Evolutionary conservation across 2,113 vertebrate species (phyloP), one percentile per base, ranked within the genome.

Genomic region (Myxocyprinus asiaticus): DNA sequence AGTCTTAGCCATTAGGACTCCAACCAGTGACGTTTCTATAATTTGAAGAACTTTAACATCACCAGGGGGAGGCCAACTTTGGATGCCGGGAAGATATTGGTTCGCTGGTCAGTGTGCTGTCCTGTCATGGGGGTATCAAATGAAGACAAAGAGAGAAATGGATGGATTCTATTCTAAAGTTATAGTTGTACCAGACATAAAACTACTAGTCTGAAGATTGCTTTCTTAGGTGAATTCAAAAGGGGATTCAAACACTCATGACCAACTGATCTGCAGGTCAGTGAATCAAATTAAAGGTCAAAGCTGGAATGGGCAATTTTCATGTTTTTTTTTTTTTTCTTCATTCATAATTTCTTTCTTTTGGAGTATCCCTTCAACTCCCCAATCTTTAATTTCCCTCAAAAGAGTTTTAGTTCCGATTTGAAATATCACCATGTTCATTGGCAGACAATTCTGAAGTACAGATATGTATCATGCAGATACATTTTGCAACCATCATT

Each of bases 331-430:
- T 10, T 45, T 17, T 9, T 55, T 7, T 10, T 45, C 10, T 9
- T 69, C 11, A 43, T 55, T 45, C 9, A 55, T n/a, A 15, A 44
- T 72, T 72, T 72, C 14, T 72, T 5, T 62, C 47, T 50, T 74
- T 33, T 33, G 22, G 22, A 33, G 22, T 33, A 47, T 62, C 42
- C 17, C 58, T 33, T 74, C 1, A 67, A 48, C 50, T 51, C 11
- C 51, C 17, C 9, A 5, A 69, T 53, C 9, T 9, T 33, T 12
- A 33, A 8, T 45, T 67, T 50, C 42, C 14, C 42, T 71, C 9
- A 10, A 15, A 70, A 56, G 0, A 6, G 50, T 9, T 50, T 9
- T 9, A 9, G 22, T 70, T 70, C 12, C 10, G 6, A 3, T 72
- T 58, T 44, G 8, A 45, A 44, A 59, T 7, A 7, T 45, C n/a